These are phyloP conservation scores for Sylvietta virens DNA, from an alignment of 2,113 vertebrate species.

Conservation along the genomic window DNA sequence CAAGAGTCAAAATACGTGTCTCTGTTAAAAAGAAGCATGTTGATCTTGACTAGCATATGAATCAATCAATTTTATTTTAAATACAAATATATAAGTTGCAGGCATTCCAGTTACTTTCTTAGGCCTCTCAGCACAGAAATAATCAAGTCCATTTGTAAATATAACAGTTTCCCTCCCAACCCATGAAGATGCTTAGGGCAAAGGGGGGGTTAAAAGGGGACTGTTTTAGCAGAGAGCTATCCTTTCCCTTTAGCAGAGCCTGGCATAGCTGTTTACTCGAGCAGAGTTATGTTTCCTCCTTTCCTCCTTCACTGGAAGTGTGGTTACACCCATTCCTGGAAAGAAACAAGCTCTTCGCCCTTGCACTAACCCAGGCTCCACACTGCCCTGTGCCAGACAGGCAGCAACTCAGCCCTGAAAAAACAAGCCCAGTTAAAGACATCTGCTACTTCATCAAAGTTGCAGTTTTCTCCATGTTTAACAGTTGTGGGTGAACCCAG, in stretches of 20 bases:
- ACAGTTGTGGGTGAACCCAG: neutral
- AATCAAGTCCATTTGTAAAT: neutral
- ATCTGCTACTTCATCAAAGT: neutral
- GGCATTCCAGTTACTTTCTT: neutral
- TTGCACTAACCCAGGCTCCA: neutral
- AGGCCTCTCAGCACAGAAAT: neutral
- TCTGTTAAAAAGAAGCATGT: neutral
- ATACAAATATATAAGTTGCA: neutral
- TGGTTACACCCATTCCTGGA: neutral
- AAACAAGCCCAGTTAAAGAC: neutral
- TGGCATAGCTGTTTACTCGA: neutral
- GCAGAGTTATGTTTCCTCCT: neutral
- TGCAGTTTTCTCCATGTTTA: neutral
- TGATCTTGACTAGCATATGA: neutral
- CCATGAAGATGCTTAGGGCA: neutral
- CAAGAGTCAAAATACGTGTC: neutral
- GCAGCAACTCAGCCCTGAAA: fast-evolving
- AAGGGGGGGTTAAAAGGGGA: neutral
- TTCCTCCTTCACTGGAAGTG: neutral
- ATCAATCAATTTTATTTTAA: neutral
- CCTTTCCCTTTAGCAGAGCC: neutral
- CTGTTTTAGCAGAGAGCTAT: neutral
- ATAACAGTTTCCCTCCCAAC: neutral
- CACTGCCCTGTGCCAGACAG: neutral
- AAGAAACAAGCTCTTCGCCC: neutral